Conservation (phyloP, 2,888 invertebrate species). For the Scrobipalpa atriplicella region DNA sequence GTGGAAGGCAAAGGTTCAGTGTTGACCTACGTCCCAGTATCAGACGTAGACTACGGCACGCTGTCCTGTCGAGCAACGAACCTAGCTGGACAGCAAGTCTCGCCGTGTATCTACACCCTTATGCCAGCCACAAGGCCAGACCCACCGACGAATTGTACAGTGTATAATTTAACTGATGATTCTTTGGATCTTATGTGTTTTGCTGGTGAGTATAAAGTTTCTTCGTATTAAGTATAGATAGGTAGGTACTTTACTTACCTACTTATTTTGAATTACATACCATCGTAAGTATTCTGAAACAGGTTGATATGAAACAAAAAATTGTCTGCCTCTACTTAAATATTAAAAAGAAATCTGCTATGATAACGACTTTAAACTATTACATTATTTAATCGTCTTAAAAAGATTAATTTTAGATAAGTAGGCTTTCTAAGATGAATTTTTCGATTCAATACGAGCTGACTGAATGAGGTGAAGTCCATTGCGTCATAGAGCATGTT, state of each 20-base stretch:
- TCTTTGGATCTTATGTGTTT: conserved; percentile 89
- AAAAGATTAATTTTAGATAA: too few relatives aligned
- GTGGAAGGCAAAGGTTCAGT: conserved; percentile 83
- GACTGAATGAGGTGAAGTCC: too few relatives aligned
- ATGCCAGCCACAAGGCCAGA: conserved; percentile 91
- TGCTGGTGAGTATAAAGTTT: conserved; percentile 61
- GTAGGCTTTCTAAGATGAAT: too few relatives aligned
- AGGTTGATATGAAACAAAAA: too few relatives aligned
- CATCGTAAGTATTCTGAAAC: too few relatives aligned
- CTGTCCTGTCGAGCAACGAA: conserved; percentile 90
- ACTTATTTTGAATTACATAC: too few relatives aligned
- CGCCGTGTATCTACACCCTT: conserved; percentile 89
- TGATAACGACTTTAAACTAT: too few relatives aligned
- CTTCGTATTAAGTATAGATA: background rate
- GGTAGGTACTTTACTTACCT: too few relatives aligned
- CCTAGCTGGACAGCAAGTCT: conserved; percentile 86
- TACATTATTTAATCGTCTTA: too few relatives aligned
- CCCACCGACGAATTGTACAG: conserved; percentile 89
- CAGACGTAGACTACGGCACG: conserved; percentile 91
- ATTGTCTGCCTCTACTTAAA: too few relatives aligned
- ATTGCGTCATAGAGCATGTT: too few relatives aligned
- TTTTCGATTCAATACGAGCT: too few relatives aligned
- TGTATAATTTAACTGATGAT: conserved; percentile 90
- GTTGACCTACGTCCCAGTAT: conserved; percentile 90
- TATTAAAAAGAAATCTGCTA: background rate